Evolutionary conservation across 1,140 invertebrate genomes (phyloP).

Genomic region (Marisa cornuarietis): DNA sequence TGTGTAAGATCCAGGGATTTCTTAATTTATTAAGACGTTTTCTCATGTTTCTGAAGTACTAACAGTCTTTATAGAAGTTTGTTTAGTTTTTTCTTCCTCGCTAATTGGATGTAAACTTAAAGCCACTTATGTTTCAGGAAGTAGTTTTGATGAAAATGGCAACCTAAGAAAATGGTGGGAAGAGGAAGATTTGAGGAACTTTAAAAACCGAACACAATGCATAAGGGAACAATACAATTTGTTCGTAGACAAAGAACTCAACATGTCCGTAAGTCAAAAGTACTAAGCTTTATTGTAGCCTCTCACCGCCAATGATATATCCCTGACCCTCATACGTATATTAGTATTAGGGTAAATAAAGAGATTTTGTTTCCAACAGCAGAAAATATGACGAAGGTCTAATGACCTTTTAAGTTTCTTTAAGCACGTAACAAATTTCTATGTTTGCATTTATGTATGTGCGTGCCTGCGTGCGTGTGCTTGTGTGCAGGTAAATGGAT

Average conservation of each 20-base stretch:
- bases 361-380: not conserved
- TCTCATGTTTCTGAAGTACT: not conserved
- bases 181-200: not conserved
- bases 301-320: not conserved
- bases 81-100: not conserved
- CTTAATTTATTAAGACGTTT: no score
- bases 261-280: not conserved
- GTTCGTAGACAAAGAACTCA: constrained; percentile 3
- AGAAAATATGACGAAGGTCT: not conserved
- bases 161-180: constrained; percentile 14
- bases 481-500: not conserved
- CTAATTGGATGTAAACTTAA: not conserved
- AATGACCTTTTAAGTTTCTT: not conserved
- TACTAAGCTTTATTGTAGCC: not conserved
- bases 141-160: constrained; percentile 12
- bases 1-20: not conserved
- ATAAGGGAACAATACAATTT: constrained; percentile 11
- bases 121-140: constrained; percentile 1
- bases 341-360: not conserved
- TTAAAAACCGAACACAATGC: not conserved
- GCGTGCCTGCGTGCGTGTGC: constrained; percentile 3
- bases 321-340: not conserved
- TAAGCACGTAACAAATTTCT: not conserved
- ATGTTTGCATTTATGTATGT: not conserved
- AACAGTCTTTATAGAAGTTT: not conserved